A percentile compares a stretch with the other conserved stretches of the same genome.
These are phyloP conservation scores for Eulemur albifrons DNA, from an alignment of 2,797 vertebrate genomes.

Conservation along the genomic window DNA sequence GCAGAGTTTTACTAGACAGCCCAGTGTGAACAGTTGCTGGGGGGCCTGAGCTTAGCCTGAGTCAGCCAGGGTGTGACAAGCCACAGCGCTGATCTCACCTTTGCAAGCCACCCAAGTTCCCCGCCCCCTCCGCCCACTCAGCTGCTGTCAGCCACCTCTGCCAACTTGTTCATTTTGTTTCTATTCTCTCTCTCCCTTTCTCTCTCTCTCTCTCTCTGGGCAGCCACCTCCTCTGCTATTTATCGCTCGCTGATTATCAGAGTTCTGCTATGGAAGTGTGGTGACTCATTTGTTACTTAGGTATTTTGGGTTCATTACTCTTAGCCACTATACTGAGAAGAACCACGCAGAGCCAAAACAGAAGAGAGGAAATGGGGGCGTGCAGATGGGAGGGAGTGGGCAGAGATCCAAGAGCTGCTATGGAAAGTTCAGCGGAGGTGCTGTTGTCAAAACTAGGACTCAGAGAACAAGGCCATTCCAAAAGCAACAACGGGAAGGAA, in stretches of 20 bases:
- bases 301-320: conserved; percentile 75
- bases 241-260: conserved; percentile 37
- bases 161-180: conserved; percentile 61
- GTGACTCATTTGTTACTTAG: conserved; percentile 76
- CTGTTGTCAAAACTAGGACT: conserved; percentile 39
- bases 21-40: neutral
- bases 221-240: conserved; percentile 58
- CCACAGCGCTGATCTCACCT: conserved; percentile 59
- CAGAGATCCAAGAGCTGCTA: conserved; percentile 51
- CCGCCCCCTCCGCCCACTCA: conserved; percentile 20
- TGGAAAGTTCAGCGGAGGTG: conserved; percentile 66
- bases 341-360: conserved; percentile 55
- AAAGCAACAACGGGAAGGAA: conserved; percentile 69
- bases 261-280: neutral
- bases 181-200: conserved; percentile 46
- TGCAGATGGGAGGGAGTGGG: conserved; percentile 27
- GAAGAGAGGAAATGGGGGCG: conserved; percentile 63
- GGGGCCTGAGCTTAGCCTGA: conserved; percentile 35
- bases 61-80: conserved; percentile 58
- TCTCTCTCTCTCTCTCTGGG: neutral
- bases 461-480: conserved; percentile 52
- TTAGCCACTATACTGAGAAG: conserved; percentile 58
- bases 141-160: conserved; percentile 57
- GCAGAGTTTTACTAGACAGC: conserved; percentile 27
- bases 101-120: conserved; percentile 1